phyloP scores from a whole-genome alignment of 2,113 vertebrate species.

The Sula dactylatra region DNA sequence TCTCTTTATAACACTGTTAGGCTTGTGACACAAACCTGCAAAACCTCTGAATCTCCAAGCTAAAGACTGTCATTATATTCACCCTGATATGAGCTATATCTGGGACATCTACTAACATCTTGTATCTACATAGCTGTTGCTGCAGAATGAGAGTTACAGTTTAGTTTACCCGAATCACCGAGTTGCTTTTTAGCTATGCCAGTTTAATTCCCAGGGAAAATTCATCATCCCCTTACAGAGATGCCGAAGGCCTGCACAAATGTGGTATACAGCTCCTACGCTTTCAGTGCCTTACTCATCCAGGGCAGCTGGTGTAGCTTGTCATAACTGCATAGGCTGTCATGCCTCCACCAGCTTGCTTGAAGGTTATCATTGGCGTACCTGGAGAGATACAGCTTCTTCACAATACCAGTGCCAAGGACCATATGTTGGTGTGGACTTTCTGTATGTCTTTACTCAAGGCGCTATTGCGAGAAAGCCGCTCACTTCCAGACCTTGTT shows the following conservation, averaged over 20 bases:
- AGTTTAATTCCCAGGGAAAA: not conserved
- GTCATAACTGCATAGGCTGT: not conserved
- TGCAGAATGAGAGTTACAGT: not conserved
- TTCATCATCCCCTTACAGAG: not conserved
- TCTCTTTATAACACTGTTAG: not conserved
- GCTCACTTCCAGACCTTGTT: not conserved
- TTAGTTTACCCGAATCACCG: not conserved
- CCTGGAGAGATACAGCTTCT: not conserved
- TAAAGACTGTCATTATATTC: not conserved
- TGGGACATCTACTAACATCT: not conserved
- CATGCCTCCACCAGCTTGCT: not conserved
- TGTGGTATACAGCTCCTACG: accelerated
- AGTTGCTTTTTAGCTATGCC: not conserved
- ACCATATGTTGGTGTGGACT: not conserved
- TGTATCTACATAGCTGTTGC: not conserved
- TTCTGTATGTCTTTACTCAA: not conserved
- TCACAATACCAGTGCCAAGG: not conserved
- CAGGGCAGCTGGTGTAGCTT: not conserved
- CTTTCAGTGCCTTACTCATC: not conserved
- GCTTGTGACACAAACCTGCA: not conserved
- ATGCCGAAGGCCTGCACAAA: not conserved
- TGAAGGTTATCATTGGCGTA: accelerated
- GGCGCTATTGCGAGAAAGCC: not conserved
- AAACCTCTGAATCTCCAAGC: not conserved
- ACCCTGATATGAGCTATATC: not conserved